These are phyloP conservation scores for Papilio xuthus DNA, from an alignment of 1,140 invertebrate genomes.

Conservation along the genomic window DNA sequence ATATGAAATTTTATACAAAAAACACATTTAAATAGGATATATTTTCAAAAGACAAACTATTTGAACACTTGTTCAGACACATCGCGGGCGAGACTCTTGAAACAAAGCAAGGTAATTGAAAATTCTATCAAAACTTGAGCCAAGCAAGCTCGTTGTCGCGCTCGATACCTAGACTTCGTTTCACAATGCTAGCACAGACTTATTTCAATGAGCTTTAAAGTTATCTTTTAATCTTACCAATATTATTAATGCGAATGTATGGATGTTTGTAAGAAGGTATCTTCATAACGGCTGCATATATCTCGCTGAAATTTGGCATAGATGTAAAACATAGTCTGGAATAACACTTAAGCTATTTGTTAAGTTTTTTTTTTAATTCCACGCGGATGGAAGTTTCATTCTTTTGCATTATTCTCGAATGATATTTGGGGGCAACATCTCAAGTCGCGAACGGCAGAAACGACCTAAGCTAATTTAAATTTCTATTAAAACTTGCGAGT, in stretches of 20 bases:
- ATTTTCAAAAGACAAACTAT: slow-evolving; percentile 23
- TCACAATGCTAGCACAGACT: slow-evolving; percentile 53
- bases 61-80: slow-evolving; percentile 23
- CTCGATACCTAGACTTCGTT: slow-evolving; percentile 39
- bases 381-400: no score
- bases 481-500: slow-evolving; percentile 69
- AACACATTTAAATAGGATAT: background rate
- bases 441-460: slow-evolving; percentile 45
- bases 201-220: slow-evolving; percentile 40
- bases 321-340: no score
- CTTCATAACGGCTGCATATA: no score
- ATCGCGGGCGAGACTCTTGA: slow-evolving; percentile 55
- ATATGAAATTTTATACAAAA: background rate
- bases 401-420: background rate
- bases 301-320: no score
- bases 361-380: no score
- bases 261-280: background rate
- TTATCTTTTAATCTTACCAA: no score
- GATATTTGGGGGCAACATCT: slow-evolving; percentile 28
- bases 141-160: slow-evolving; percentile 53
- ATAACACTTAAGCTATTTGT: no score
- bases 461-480: slow-evolving; percentile 64
- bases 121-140: slow-evolving; percentile 78
- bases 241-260: background rate
- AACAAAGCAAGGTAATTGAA: slow-evolving; percentile 78